phyloP scores from a whole-genome alignment of 2,888 invertebrate species.

The Drosophila mimetica region DNA sequence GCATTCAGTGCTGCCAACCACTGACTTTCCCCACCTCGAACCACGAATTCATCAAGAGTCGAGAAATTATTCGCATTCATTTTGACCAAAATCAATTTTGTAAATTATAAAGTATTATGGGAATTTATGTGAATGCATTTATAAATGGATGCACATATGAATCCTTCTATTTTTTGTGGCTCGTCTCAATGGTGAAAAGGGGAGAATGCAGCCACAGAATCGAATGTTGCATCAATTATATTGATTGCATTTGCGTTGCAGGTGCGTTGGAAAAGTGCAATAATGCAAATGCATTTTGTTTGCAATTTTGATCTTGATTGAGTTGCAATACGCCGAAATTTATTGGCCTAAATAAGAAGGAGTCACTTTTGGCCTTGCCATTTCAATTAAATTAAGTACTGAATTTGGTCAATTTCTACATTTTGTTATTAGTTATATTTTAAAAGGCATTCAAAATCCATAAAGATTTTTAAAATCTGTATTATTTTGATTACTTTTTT shows the following conservation, averaged over 20 bases:
- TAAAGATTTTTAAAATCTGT: too few relatives aligned
- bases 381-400: conserved; percentile 12
- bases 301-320: conserved; percentile 68
- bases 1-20: neutral
- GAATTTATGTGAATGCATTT: conserved; percentile 26
- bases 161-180: conserved; percentile 18
- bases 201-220: conserved; percentile 16
- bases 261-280: conserved; percentile 43
- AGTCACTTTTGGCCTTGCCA: neutral
- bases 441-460: too few relatives aligned
- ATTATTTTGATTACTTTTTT: too few relatives aligned
- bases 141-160: conserved; percentile 12
- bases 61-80: conserved; percentile 34
- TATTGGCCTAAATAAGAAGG: conserved; percentile 32
- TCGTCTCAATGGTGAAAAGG: conserved; percentile 28
- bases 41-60: conserved; percentile 4
- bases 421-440: too few relatives aligned
- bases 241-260: conserved; percentile 75
- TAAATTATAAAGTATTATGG: conserved; percentile 63
- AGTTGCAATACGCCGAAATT: conserved; percentile 27
- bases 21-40: neutral
- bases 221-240: conserved; percentile 68
- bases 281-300: conserved; percentile 76
- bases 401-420: too few relatives aligned
- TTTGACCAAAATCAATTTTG: conserved; percentile 50